phyloP scores from a whole-genome alignment of 1,140 invertebrate genomes.

The Brachionus asplanchnoidis region DNA sequence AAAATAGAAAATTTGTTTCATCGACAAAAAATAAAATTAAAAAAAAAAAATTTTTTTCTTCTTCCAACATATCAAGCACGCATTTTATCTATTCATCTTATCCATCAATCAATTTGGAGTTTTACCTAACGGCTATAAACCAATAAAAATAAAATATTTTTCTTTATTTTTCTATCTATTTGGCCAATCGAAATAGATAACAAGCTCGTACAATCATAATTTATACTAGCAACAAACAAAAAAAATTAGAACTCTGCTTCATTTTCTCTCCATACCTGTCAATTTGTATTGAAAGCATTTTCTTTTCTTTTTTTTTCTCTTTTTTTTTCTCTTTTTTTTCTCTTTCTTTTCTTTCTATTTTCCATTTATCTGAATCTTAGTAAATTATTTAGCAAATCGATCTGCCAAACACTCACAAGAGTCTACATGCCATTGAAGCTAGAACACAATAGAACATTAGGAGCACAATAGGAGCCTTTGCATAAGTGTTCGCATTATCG shows the following conservation, averaged over 20 bases:
- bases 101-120: neutral
- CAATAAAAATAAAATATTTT: constrained; percentile 30
- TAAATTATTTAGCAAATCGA: constrained; percentile 30
- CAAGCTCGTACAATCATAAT: neutral
- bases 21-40: neutral
- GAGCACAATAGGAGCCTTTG: neutral
- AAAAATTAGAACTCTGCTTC: neutral
- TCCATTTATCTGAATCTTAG: constrained; percentile 23
- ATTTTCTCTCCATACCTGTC: constrained; percentile 13
- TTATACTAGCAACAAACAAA: neutral
- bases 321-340: neutral
- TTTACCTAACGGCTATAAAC: constrained; percentile 20
- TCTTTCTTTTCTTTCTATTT: neutral
- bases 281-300: constrained; percentile 27
- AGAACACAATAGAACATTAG: constrained; percentile 2
- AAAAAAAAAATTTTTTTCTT: neutral
- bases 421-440: neutral
- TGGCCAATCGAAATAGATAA: neutral
- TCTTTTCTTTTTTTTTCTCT: neutral
- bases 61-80: neutral
- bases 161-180: neutral
- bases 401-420: neutral
- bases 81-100: neutral
- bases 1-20: constrained; percentile 17
- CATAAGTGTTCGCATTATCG: constrained; percentile 20